phyloP scores from a whole-genome alignment of 2,113 vertebrate genomes.

The Mus musculus region DNA sequence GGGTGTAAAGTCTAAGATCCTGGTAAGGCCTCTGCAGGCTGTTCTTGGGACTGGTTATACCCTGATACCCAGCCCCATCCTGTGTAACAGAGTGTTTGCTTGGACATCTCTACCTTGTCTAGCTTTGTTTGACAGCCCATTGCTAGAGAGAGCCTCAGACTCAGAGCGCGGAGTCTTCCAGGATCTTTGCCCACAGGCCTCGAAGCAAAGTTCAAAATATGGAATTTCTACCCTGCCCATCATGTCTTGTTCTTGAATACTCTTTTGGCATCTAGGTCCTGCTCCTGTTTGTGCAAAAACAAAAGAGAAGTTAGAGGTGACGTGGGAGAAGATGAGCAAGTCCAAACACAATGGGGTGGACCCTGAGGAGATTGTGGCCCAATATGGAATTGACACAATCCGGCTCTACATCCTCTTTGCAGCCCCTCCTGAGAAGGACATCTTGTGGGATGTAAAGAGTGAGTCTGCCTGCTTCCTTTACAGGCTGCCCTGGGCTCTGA shows the following conservation, averaged over 20 bases:
- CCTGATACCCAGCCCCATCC: no score
- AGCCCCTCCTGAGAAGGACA: conserved; percentile 95
- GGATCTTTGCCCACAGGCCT: no score
- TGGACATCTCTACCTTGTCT: no score
- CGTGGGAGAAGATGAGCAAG: conserved; percentile 99
- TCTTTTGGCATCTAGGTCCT: conserved; percentile 82
- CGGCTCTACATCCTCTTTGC: conserved; percentile 96
- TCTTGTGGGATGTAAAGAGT: conserved; percentile 97
- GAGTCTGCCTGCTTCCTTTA: conserved; percentile 74
- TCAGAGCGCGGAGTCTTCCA: neutral
- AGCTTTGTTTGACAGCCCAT: neutral
- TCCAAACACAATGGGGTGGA: conserved; percentile 97
- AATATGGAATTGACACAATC: conserved; percentile 94
- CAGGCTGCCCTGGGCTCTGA: rapidly evolving
- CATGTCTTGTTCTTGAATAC: neutral
- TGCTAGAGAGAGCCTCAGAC: neutral
- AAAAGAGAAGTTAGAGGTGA: conserved; percentile 88
- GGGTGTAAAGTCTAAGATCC: neutral
- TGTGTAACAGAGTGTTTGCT: neutral
- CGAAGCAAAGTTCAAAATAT: rapidly evolving
- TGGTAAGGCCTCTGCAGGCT: neutral
- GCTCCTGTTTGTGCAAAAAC: conserved; percentile 88
- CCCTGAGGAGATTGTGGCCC: conserved; percentile 90
- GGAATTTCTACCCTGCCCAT: neutral
- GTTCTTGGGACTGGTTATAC: neutral